Conservation (phyloP, 2,888 invertebrate genomes). For the Notocelia uddmanniana region DNA sequence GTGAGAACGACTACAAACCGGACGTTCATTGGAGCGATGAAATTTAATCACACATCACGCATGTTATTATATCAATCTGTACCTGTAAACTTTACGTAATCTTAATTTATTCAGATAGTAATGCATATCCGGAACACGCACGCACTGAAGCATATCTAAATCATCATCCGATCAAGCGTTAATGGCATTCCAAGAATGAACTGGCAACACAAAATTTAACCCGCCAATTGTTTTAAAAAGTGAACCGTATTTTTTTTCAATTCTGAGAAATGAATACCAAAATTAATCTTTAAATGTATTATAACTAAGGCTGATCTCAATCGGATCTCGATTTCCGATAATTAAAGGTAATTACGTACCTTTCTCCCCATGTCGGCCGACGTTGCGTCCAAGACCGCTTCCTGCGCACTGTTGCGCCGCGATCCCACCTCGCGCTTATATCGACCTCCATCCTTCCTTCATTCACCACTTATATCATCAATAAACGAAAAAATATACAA, state of each 20-base stretch:
- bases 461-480: slow-evolving; percentile 45
- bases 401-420: slow-evolving; percentile 71
- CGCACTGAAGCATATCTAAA: slow-evolving; percentile 12
- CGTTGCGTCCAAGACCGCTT: slow-evolving; percentile 65
- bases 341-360: slow-evolving; percentile 60
- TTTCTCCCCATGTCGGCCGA: slow-evolving; percentile 74
- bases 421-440: slow-evolving; percentile 68
- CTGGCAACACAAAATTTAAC: not conserved
- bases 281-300: not conserved
- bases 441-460: slow-evolving; percentile 55
- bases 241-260: not conserved
- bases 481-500: slow-evolving; percentile 27
- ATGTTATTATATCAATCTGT: slow-evolving; percentile 25
- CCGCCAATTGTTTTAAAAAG: not conserved
- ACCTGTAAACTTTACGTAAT: slow-evolving; percentile 34
- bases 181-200: not conserved
- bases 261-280: not conserved
- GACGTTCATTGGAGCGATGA: slow-evolving; percentile 35
- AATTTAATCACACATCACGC: slow-evolving; percentile 39
- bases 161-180: not conserved
- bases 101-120: slow-evolving; percentile 30
- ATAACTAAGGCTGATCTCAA: slow-evolving; percentile 6
- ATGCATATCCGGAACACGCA: slow-evolving; percentile 23
- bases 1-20: slow-evolving; percentile 33
- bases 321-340: not conserved